A percentile compares a stretch with the other conserved stretches of the same genome.
phyloP scores from a whole-genome alignment of 2,797 vertebrate species.

The Clangula hyemalis region DNA sequence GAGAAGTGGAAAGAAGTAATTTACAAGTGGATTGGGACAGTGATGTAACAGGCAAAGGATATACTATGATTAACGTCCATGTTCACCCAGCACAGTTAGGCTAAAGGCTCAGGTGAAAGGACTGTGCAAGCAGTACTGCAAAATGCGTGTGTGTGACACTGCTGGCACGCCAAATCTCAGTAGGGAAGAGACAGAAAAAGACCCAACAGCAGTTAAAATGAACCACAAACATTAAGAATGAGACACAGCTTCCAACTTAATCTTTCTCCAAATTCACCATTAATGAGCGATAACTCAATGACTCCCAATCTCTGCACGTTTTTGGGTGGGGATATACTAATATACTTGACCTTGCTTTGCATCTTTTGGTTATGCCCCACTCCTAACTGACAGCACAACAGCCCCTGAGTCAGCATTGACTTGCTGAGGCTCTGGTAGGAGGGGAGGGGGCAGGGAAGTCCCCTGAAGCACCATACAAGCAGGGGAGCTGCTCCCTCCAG shows the following conservation, averaged over 20 bases:
- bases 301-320: not conserved
- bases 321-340: not conserved
- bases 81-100: not conserved
- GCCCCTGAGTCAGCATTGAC: not conserved
- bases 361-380: not conserved
- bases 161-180: too few species aligned
- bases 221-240: not conserved
- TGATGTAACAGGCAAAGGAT: not conserved
- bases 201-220: not conserved
- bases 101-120: not conserved
- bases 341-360: accelerated
- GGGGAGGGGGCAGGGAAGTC: too few species aligned
- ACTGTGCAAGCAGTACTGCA: accelerated
- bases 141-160: accelerated
- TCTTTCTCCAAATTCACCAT: not conserved
- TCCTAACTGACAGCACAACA: not conserved
- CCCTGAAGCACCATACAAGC: not conserved
- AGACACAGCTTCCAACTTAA: not conserved
- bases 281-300: not conserved
- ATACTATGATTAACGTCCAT: accelerated
- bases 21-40: not conserved
- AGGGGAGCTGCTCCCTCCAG: too few species aligned
- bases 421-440: not conserved
- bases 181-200: not conserved
- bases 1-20: not conserved